Evolutionary conservation across 2,888 invertebrate species (phyloP), one percentile per base, ranked within the genome.

Genomic region (Yponomeuta evonymella): DNA sequence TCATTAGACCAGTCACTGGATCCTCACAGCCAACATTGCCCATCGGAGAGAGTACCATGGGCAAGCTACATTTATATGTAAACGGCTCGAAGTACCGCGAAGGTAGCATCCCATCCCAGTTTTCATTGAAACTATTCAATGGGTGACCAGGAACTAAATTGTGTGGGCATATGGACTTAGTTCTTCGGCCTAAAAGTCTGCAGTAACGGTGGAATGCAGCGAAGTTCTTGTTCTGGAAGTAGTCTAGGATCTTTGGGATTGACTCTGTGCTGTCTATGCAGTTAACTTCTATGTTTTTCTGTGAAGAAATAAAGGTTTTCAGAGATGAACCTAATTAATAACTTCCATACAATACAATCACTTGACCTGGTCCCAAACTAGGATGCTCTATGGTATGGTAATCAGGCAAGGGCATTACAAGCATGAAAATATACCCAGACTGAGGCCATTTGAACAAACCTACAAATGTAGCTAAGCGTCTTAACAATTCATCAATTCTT

Each of bases 81-180:
- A 91, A 85, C 48, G 77, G 77, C 75, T 91, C 87, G 77, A 89
- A 91, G 72, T 83, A 90, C 12, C 84, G 82, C 0, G 81, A 73
- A 15, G 79, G 79, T 0, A 90, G 77, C 5, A 82, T 82, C 3
- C 92, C 92, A 71, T 89, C 86, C 88, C 90, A 92, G 12, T 86
- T 80, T 0, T 86, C 82, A 67, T 77, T 79, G 66, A 90, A 90
- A 11, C 76, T 75, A 48, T 85, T 83, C 6, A 87, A 70, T 0
- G 86, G 85, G 72, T 85, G 84, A 2, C 85, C 87, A n/a, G 82
- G 83, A 0, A 84, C 72, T 2, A 75, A 70, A 69, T 75, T 84
- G 71, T 89, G 88, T 36, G 3, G n/a, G 11, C 48, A 70, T 0
- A 48, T 70, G 67, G 10, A 23, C 0, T 76, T 76, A 2, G 72